Evolutionary conservation across 2,888 invertebrate species (phyloP).

Genomic region (Clunio marinus): DNA sequence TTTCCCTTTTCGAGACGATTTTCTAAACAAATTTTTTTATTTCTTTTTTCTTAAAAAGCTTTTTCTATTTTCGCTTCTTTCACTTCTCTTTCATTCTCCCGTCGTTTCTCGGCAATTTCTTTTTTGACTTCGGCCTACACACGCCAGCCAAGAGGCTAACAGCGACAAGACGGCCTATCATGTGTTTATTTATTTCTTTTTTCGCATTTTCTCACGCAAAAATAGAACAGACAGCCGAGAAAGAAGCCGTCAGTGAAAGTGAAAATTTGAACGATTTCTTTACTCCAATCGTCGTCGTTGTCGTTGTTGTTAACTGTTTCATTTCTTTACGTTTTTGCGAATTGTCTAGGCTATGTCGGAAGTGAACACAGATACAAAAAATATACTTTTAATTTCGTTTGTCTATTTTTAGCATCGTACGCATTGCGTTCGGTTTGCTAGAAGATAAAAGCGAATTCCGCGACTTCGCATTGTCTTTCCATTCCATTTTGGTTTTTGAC

Average conservation of each 20-base stretch:
- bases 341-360: not conserved
- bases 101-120: slow-evolving; percentile 7
- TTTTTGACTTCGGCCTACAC: not conserved
- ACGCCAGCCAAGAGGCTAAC: not conserved
- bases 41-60: not conserved
- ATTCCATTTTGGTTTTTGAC: not conserved
- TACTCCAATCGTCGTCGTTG: not conserved
- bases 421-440: not conserved
- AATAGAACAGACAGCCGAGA: slow-evolving; percentile 3
- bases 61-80: not conserved
- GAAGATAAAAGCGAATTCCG: not conserved
- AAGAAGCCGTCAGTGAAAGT: no score
- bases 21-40: not conserved
- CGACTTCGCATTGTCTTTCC: slow-evolving; percentile 5
- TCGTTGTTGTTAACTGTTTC: not conserved
- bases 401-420: not conserved
- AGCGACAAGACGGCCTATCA: no score
- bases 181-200: no score
- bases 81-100: slow-evolving; percentile 2
- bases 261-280: no score
- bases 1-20: not conserved
- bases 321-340: no score
- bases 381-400: no score
- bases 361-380: slow-evolving; percentile 4
- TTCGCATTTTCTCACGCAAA: slow-evolving; percentile 5